Conservation (phyloP, 2,113 vertebrate species). For the Vimba vimba region DNA sequence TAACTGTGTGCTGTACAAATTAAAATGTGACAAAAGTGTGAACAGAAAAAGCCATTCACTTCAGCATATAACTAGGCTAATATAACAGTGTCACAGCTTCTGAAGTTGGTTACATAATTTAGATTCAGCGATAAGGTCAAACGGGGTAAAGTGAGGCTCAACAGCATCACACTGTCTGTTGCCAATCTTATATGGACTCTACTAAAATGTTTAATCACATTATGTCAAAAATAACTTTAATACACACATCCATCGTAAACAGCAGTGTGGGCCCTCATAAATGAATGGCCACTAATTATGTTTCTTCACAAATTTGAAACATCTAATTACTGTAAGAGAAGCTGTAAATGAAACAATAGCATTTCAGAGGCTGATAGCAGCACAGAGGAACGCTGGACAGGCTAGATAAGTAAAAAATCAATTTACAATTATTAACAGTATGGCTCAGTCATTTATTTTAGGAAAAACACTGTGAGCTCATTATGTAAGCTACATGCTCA, state of each 20-base stretch:
- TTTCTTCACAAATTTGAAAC: constrained; percentile 47
- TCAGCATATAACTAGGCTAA: constrained; percentile 6
- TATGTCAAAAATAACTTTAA: constrained; percentile 37
- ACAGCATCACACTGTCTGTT: not conserved
- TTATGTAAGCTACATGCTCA: not conserved
- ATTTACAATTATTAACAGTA: constrained; percentile 58
- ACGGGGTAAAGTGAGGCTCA: constrained; percentile 5
- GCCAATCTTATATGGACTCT: constrained; percentile 25
- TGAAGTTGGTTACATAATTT: constrained; percentile 24
- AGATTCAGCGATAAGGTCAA: constrained; percentile 5
- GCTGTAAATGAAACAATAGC: constrained; percentile 49
- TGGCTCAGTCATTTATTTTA: constrained; percentile 47
- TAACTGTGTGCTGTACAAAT: constrained; percentile 37
- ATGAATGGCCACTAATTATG: constrained; percentile 47
- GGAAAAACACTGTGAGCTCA: constrained; percentile 28
- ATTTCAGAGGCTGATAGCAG: constrained; percentile 45
- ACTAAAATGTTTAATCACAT: constrained; percentile 31
- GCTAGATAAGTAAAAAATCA: constrained; percentile 60
- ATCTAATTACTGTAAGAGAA: constrained; percentile 55
- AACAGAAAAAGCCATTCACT: constrained; percentile 13
- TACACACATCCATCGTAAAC: constrained; percentile 9
- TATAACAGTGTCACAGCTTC: constrained; percentile 28
- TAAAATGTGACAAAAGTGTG: not conserved
- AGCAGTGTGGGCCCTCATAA: constrained; percentile 32
- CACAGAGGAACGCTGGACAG: constrained; percentile 47